Evolutionary conservation across 2,113 vertebrate species (phyloP), one percentile per base, ranked within the genome.

Genomic region (Collichthys lucidus): DNA sequence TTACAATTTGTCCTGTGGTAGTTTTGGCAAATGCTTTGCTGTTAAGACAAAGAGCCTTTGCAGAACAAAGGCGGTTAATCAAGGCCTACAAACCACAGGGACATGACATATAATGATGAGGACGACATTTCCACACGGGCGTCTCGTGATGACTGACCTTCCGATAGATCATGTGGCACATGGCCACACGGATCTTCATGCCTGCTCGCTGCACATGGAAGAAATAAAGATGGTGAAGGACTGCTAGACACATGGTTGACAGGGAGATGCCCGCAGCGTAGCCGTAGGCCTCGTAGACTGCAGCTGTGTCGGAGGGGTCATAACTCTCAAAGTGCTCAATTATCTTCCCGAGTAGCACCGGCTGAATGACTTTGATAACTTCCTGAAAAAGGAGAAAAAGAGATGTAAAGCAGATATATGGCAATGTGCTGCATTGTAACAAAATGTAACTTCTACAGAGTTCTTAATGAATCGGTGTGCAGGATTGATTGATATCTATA

Each of bases 111-210:
- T 40, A 8, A 40, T 8, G 7, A 40, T 9, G 29, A 79, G 2
- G 59, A 49, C 4, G 8, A 53, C 5, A 64, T 61, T 1, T 26
- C 40, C 6, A 17, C 15, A 53, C 2, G 46, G 20, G 56, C 35
- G n/a, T 22, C 22, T 57, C 12, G n/a, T 12, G 24, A 44, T n/a
- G n/a, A 82, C 96, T 93, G 85, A 97, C 97, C 97, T 99, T 99
- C 17, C 85, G 95, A 86, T 97, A 98, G 92, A 99, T 97, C 97
- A 99, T 96, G 81, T 98, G 97, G 50, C 97, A 98, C 95, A 98
- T 93, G n/a, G 97, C 97, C 26, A 99, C 93, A 2, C 97, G 92
- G 16, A 99, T 92, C 91, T 95, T 96, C 97, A 98, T 98, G 77
- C 97, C 97, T 0, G 90, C 92, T 70, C 96, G 92, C 86, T 98